Conservation (phyloP, 2,113 vertebrate genomes). For the Rhea pennata region DNA sequence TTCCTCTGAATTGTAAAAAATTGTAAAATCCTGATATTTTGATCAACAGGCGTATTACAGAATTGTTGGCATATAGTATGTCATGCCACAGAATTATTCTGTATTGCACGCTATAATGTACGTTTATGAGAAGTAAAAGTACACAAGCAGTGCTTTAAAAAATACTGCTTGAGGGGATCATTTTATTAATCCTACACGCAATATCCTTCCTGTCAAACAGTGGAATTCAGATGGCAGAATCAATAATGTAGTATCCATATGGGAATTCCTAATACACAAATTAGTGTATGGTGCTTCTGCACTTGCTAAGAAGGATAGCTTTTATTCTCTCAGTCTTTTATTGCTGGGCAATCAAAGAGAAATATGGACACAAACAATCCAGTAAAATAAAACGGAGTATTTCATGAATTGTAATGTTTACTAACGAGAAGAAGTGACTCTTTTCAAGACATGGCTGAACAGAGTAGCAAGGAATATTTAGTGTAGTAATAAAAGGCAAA, state of each 20-base stretch:
- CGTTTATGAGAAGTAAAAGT: conserved; percentile 52
- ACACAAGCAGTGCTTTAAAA: conserved; percentile 45
- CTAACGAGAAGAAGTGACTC: background rate
- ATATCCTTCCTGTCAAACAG: conserved; percentile 75
- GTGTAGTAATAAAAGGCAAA: conserved; percentile 41
- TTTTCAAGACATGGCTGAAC: background rate
- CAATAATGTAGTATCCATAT: conserved; percentile 66
- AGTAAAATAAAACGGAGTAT: conserved; percentile 50
- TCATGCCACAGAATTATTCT: conserved; percentile 7
- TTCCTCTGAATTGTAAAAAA: background rate
- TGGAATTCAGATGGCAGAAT: conserved; percentile 74
- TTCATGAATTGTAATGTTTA: conserved; percentile 36
- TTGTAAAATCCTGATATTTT: background rate
- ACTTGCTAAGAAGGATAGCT: conserved; percentile 55
- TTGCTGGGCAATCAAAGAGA: conserved; percentile 58
- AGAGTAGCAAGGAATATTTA: conserved; percentile 20
- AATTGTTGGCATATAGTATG: background rate
- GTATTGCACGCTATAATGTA: conserved; percentile 1
- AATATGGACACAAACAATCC: conserved; percentile 46
- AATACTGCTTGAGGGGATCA: conserved; percentile 58
- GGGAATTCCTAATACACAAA: conserved; percentile 75
- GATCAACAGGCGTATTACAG: background rate
- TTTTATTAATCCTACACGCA: conserved; percentile 76
- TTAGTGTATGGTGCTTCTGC: conserved; percentile 61
- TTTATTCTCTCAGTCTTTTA: conserved; percentile 59